Base-by-base conservation (phyloP, 2,113 vertebrate species). In the Tamias sibiricus region DNA sequence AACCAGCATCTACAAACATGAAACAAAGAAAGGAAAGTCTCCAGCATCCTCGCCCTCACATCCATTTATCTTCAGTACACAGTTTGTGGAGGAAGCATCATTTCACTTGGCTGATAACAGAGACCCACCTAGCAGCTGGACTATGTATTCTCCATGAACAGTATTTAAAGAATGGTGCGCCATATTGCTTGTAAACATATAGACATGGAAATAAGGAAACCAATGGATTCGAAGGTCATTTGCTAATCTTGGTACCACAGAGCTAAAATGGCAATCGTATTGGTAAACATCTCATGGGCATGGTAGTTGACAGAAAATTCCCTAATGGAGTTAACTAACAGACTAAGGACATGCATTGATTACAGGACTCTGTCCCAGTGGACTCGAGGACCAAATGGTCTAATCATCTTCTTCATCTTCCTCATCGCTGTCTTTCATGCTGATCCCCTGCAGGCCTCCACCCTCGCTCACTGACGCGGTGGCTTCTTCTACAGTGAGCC, bases 121-220 rank as follows among this genome's bases (percentile, higher is more conserved):
- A 99, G 99, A 99, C 98, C 99, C 99, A 98, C 99, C 99, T 98
- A 99, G 98, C 98, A 98, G 98, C 97, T 98, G 98, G 99, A 98
- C 98, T 99, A 99, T 96, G 99, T 99, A 99, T 99, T 99, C 98
- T 99, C 99, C 99, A 99, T 99, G 99, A 99, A 99, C 99, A 98
- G 99, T 99, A 98, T 99, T 95, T 99, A 99, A 99, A 99, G 99
- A 99, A 99, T 99, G 99, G 99, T 99, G 99, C 99, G 99, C 99
- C 99, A 99, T 99, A 99, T 99, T 99, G 99, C 99, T 99, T 99
- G 99, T 99, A 99, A 99, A 99, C 99, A 99, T 99, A 98, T 77
- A 99, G 99, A 99, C 99, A 99, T 98, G 98, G 99, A 99, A 99
- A 99, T 98, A 97, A 98, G 99, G 99, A 99, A 99, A 99, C 98